Evolutionary conservation across 1,140 invertebrate species (phyloP), one percentile per base, ranked within the genome.

Genomic region (Calosoma granatense): DNA sequence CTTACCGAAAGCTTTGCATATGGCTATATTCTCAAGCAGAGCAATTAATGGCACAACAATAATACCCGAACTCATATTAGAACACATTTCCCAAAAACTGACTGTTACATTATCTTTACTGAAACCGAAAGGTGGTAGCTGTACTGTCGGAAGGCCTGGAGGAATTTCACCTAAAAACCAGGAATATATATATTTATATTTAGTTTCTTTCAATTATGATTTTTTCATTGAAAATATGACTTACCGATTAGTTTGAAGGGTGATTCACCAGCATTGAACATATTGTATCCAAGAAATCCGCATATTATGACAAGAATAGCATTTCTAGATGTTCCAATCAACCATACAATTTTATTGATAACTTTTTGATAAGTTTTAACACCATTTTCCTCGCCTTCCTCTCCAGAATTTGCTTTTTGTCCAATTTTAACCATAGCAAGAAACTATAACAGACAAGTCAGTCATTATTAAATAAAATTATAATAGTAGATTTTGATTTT

Each of bases 11-110:
- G 87, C 87, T 72, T 92, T 92, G 67, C 87, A 90, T 58, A 92
- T 87, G 6, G 88, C 84, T 54, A 92, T 87, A 61, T 89, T 86
- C 68, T 92, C 90, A 67, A 92, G 79, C 17, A 92, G 72, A 20
- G 85, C 84, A 59, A 92, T 82, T 12, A 93, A 70, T 0, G 90
- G 88, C 36, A 92, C 73, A n/a, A 92, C 85, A 51, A 91, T 72
- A 43, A 92, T 71, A 4, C 87, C 87, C 12, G 84, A 84, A 21
- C 85, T 86, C 62, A 90, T 72, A 65, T 85, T 82, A 15, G 80
- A 74, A 21, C 83, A 73, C 83, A 90, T 88, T 4, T 87, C 81
- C 0, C 80, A 51, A 64, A 90, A 87, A 55, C 78, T 76, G 1
- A 76, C 73, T 1, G 74, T 80, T 1, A 66, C 68, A 57, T 80